Evolutionary conservation across 2,888 invertebrate species (phyloP).

Genomic region (Hydrotaea diabolus): DNA sequence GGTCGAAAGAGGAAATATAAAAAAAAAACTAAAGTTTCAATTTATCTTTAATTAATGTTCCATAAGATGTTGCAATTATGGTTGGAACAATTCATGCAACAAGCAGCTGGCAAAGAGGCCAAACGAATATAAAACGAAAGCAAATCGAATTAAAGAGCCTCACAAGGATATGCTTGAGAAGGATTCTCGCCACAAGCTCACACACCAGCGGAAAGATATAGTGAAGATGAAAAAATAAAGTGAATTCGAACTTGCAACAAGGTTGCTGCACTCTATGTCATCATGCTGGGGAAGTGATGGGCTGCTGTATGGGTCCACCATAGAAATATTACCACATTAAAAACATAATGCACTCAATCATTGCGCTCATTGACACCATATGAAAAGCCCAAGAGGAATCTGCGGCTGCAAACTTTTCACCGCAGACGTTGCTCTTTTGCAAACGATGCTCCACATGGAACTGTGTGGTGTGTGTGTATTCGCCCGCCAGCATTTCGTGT

Average conservation of each 20-base stretch:
- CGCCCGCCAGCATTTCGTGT: neutral
- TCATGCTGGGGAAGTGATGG: too few species aligned
- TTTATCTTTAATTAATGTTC: constrained; percentile 59
- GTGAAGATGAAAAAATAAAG: neutral
- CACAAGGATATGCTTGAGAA: neutral
- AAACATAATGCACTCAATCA: constrained; percentile 64
- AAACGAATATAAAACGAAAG: neutral
- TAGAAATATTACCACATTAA: constrained; percentile 58
- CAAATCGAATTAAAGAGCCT: neutral
- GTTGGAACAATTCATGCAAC: constrained; percentile 44
- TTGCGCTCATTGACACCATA: constrained; percentile 61
- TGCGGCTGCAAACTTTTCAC: neutral
- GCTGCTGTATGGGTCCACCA: neutral
- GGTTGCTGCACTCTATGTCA: neutral
- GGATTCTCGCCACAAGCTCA: neutral
- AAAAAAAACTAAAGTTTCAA: constrained; percentile 34
- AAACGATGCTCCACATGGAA: neutral
- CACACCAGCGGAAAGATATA: too few species aligned
- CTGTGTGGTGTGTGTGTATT: neutral
- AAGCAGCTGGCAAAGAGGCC: neutral
- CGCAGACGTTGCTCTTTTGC: neutral
- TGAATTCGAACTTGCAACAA: neutral
- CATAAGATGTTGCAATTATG: constrained; percentile 51
- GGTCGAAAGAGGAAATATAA: neutral
- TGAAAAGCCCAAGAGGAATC: constrained; percentile 41